These are phyloP conservation scores for Teleogryllus occipitalis DNA, from an alignment of 1,140 invertebrate species.

Conservation along the genomic window DNA sequence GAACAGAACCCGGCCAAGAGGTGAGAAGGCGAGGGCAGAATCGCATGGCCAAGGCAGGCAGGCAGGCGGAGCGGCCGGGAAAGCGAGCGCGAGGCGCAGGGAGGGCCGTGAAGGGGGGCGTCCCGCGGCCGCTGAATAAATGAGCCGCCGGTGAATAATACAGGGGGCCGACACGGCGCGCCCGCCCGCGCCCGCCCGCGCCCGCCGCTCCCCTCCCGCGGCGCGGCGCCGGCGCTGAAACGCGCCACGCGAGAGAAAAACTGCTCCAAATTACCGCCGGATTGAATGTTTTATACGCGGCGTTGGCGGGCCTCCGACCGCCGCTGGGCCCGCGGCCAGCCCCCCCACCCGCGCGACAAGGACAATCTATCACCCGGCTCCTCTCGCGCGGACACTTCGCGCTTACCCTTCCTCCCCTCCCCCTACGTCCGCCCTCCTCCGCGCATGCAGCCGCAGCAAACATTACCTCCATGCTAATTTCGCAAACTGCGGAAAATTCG, in stretches of 20 bases:
- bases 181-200: too few species aligned
- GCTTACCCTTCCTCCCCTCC: not conserved
- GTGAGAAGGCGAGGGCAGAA: not conserved
- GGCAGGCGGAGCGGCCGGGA: not conserved
- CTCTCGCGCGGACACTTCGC: too few species aligned
- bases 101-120: not conserved
- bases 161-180: not conserved
- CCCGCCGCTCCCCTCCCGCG: too few species aligned
- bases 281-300: not conserved
- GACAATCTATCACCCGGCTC: not conserved
- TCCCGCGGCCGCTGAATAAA: not conserved
- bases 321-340: not conserved
- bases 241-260: not conserved
- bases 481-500: not conserved
- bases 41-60: not conserved
- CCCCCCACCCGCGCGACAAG: not conserved
- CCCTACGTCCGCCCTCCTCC: not conserved
- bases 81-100: not conserved
- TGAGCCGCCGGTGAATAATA: not conserved
- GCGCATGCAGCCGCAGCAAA: not conserved
- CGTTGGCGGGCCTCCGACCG: not conserved
- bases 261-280: not conserved
- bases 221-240: not conserved
- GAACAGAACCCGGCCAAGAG: not conserved
- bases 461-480: not conserved